Percentiles rank a stretch among this genome's conserved stretches.
phyloP scores from a whole-genome alignment of 2,888 invertebrate species.

The Chrysolina americana region DNA sequence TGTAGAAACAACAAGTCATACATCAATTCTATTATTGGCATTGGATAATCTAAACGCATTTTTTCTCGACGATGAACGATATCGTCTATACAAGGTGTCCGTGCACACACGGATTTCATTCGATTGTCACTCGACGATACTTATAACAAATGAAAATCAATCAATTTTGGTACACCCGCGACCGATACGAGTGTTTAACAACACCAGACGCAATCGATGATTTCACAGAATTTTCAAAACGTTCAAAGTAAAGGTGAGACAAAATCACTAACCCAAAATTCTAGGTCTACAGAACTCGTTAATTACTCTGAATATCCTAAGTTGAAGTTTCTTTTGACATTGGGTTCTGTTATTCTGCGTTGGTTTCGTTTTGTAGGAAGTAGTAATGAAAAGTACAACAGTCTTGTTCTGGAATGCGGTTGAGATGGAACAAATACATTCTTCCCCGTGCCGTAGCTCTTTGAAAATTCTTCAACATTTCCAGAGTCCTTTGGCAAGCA shows the following conservation, averaged over 20 bases:
- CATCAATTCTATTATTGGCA: slow-evolving; percentile 42
- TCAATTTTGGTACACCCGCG: slow-evolving; percentile 58
- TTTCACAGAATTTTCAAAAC: slow-evolving; percentile 48
- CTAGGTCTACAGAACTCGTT: no score
- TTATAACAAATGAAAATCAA: slow-evolving; percentile 54
- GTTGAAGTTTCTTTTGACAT: no score
- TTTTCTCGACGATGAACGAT: slow-evolving; percentile 48
- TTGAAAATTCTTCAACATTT: background rate
- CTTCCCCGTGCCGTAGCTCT: no score
- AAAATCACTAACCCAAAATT: no score
- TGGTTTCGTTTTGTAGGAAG: no score
- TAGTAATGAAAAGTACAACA: no score
- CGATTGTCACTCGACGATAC: slow-evolving; percentile 66
- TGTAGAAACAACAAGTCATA: slow-evolving; percentile 31
- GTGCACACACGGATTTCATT: slow-evolving; percentile 48
- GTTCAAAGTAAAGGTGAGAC: background rate
- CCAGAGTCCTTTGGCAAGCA: background rate
- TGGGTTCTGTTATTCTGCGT: no score
- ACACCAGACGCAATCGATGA: slow-evolving; percentile 53
- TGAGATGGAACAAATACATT: no score
- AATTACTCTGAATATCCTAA: no score
- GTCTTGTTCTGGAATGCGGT: no score
- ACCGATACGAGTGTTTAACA: slow-evolving; percentile 54
- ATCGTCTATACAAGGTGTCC: slow-evolving; percentile 45
- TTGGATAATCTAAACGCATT: slow-evolving; percentile 39